Base-by-base conservation (phyloP, 2,888 invertebrate species). In the Tanytarsus gracilentus region DNA sequence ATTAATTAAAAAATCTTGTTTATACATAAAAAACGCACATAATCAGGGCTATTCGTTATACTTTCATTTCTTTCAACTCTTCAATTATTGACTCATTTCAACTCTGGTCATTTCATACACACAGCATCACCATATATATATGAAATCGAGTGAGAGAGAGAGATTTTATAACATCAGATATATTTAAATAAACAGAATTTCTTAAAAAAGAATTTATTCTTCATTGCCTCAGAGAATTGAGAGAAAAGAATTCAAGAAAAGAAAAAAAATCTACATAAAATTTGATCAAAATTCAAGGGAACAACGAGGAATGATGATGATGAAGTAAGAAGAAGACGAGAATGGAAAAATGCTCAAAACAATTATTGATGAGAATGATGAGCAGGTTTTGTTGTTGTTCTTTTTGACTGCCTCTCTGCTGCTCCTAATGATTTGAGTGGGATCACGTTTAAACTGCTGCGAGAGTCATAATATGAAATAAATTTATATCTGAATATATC, bases 121-220 rank as follows among this genome's bases (percentile, higher is more conserved):
- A 48, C 30, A 26, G 11, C 55, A 36, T 27, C 11, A 16, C 16
- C 36, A 55, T 30, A 55, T 30, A 55, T 14, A 55, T 39, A 55
- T 14, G 11, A 8, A 5, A 8, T 30, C 14, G 21, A 50, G 14
- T n/a, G 27, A 50, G 50, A 50, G 27, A 50, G 23, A 49, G 27
- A 50, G 44, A 44, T 44, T 58, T 58, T 58, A 58, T 58, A 58
- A 58, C 58, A 58, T 58, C 58, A 58, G 58, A 58, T 58, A 48
- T n/a, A n/a, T n/a, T 58, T 58, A 58, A 58, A 58, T 58, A 58
- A 58, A 58, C 58, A 58, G 58, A 56, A 56, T 56, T 56, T 56
- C 55, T 56, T 40, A 30, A 53, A 36, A 23, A 36, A 56, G 26
- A 51, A 51, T 30, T n/a, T n/a, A n/a, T n/a, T n/a, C n/a, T n/a